phyloP scores from a whole-genome alignment of 2,113 vertebrate genomes.

The Spheniscus mendiculus region DNA sequence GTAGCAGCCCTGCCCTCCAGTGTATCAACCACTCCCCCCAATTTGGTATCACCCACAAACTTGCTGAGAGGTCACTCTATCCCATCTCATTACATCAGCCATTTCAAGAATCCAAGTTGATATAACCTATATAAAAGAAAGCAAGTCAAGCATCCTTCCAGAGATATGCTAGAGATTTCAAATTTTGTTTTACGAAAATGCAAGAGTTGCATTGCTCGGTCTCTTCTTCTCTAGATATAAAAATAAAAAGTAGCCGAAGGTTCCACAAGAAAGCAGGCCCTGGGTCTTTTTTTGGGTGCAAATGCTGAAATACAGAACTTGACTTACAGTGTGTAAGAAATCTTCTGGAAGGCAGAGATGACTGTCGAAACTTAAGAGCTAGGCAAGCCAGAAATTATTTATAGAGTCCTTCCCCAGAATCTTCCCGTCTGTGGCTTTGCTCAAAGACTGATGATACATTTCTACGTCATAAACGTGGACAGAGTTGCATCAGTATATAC shows the following conservation, averaged over 20 bases:
- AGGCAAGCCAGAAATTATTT: not conserved
- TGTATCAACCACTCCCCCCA: conserved; percentile 25
- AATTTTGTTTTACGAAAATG: not conserved
- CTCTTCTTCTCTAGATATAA: not conserved
- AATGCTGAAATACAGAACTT: not conserved
- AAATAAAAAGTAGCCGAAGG: not conserved
- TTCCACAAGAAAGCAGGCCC: not conserved
- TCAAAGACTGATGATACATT: not conserved
- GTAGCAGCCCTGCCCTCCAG: not conserved
- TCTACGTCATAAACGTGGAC: not conserved
- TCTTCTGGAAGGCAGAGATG: not conserved
- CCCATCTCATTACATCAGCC: not conserved
- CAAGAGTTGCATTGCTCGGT: not conserved
- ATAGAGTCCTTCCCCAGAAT: not conserved
- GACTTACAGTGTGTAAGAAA: not conserved
- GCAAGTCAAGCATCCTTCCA: not conserved
- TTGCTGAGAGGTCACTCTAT: conserved; percentile 13
- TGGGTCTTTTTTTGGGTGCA: not conserved
- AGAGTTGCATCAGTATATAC: not conserved
- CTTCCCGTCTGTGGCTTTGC: not conserved
- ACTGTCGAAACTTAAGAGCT: not conserved
- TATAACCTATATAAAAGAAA: not conserved
- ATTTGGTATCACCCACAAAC: conserved; percentile 11
- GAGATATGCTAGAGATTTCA: not conserved
- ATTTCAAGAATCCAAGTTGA: not conserved